phyloP scores from a whole-genome alignment of 2,113 vertebrate genomes.

The Australoheros scitulus region DNA sequence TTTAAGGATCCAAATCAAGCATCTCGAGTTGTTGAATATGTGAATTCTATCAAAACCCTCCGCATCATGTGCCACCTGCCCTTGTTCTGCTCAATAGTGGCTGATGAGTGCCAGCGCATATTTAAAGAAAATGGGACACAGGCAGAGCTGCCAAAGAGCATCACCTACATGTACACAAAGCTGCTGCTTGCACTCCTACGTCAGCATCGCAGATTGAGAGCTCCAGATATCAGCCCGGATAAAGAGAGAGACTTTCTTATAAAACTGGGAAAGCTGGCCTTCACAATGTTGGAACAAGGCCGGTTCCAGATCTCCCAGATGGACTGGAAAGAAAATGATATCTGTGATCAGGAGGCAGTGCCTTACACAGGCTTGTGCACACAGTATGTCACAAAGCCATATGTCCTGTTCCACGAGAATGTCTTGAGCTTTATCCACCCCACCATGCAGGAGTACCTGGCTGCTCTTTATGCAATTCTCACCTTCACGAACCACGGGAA shows the following conservation, averaged over 20 bases:
- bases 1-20: slow-evolving; percentile 62
- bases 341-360: slow-evolving; percentile 45
- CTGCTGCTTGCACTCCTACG: slow-evolving; percentile 54
- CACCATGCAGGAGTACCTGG: slow-evolving; percentile 79
- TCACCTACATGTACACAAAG: slow-evolving; percentile 75
- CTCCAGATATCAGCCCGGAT: background rate
- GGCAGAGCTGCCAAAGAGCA: slow-evolving; percentile 52
- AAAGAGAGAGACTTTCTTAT: slow-evolving; percentile 61
- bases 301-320: slow-evolving; percentile 39
- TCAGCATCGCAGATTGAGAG: slow-evolving; percentile 23
- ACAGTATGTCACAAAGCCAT: slow-evolving; percentile 50
- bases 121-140: slow-evolving; percentile 22
- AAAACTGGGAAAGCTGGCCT: slow-evolving; percentile 72
- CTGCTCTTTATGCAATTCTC: slow-evolving; percentile 75
- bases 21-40: slow-evolving; percentile 53
- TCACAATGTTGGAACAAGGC: slow-evolving; percentile 66
- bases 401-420: slow-evolving; percentile 58
- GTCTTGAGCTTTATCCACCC: slow-evolving; percentile 76
- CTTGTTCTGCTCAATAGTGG: slow-evolving; percentile 74
- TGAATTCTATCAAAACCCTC: slow-evolving; percentile 68
- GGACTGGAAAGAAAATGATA: slow-evolving; percentile 45
- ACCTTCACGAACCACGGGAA: slow-evolving; percentile 59
- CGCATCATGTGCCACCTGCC: slow-evolving; percentile 80
- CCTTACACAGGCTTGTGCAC: slow-evolving; percentile 66
- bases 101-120: slow-evolving; percentile 38